Conservation (phyloP, 2,888 invertebrate species). For the Hyles lineata region DNA sequence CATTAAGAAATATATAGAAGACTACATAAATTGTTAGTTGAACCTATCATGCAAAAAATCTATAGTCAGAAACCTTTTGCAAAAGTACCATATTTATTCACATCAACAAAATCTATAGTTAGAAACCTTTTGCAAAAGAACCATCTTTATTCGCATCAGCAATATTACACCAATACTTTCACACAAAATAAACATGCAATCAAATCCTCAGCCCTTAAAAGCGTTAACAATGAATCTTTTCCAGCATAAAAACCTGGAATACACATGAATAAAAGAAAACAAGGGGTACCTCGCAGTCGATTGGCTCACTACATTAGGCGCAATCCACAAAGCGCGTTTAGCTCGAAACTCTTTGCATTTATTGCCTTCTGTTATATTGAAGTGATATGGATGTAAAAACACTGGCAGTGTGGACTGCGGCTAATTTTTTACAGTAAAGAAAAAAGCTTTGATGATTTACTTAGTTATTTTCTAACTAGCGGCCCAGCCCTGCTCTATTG, state of each 20-base stretch:
- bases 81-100: too few relatives aligned
- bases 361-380: slow-evolving; percentile 33
- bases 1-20: too few relatives aligned
- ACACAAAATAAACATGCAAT: slow-evolving; percentile 3
- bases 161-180: neutral
- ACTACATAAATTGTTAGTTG: too few relatives aligned
- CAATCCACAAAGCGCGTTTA: slow-evolving; percentile 31
- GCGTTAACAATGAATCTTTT: slow-evolving; percentile 24
- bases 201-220: slow-evolving; percentile 4
- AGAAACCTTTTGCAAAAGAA: too few relatives aligned
- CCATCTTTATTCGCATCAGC: too few relatives aligned
- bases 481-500: too few relatives aligned
- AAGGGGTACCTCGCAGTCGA: slow-evolving; percentile 13
- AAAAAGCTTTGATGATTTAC: too few relatives aligned
- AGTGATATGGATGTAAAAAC: slow-evolving; percentile 24
- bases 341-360: slow-evolving; percentile 29
- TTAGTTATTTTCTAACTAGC: too few relatives aligned
- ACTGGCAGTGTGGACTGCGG: neutral
- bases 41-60: too few relatives aligned
- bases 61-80: too few relatives aligned
- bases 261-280: slow-evolving; percentile 27
- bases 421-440: neutral
- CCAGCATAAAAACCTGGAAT: slow-evolving; percentile 12
- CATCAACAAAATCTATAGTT: too few relatives aligned
- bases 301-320: slow-evolving; percentile 32